Evolutionary conservation across 2,888 invertebrate species (phyloP).

Genomic region (Phyto melanocephala): DNA sequence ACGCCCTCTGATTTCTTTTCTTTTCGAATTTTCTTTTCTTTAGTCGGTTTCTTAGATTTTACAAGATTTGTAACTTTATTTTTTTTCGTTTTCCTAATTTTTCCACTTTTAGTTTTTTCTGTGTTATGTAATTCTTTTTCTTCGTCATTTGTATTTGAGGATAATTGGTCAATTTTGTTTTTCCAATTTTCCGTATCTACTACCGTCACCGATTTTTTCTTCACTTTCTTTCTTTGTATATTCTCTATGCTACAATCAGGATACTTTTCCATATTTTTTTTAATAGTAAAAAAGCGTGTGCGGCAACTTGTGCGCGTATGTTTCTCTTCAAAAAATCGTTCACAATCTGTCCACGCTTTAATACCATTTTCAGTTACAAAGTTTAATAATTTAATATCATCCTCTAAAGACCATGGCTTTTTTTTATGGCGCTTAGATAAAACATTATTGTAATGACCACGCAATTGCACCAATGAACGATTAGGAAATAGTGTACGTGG

Average conservation of each 20-base stretch:
- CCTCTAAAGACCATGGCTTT: conserved; percentile 82
- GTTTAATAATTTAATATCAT: conserved; percentile 82
- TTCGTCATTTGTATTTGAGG: conserved; percentile 62
- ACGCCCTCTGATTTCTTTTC: not conserved
- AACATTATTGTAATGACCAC: conserved; percentile 81
- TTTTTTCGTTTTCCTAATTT: not conserved
- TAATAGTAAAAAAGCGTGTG: conserved; percentile 81
- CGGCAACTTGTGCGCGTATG: conserved; percentile 82
- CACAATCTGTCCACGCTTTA: conserved; percentile 80
- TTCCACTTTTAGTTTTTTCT: not conserved
- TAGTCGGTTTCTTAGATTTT: not conserved
- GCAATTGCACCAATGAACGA: conserved; percentile 82
- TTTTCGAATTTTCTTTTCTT: not conserved
- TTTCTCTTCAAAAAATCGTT: conserved; percentile 79
- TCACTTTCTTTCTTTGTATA: conserved; percentile 74
- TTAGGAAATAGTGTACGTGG: conserved; percentile 82
- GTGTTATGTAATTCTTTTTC: not conserved
- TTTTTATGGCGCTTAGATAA: conserved; percentile 74
- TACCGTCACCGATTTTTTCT: conserved; percentile 30
- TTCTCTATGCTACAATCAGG: conserved; percentile 76
- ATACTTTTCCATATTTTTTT: conserved; percentile 80
- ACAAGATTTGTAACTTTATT: conserved; percentile 8
- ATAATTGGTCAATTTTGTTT: conserved; percentile 71
- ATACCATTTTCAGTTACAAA: conserved; percentile 80
- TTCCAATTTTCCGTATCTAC: conserved; percentile 74